Base-by-base conservation (phyloP, 2,113 vertebrate species). In the Nettapus auritus region DNA sequence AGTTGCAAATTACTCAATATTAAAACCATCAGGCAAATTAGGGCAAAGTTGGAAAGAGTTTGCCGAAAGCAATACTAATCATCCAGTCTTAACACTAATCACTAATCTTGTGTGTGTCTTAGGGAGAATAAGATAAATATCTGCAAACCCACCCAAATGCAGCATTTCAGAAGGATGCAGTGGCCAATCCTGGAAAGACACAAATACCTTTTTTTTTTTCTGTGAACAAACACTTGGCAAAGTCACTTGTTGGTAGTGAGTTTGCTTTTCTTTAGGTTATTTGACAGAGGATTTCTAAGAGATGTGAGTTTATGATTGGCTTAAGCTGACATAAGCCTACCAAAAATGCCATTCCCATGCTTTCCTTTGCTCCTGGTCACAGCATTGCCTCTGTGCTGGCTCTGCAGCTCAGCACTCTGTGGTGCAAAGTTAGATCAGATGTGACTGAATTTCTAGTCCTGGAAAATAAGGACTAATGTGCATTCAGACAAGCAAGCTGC, bases 1-100 rank as follows among this genome's bases (percentile, higher is more conserved):
- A 84, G 60, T 60, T 48, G 53, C 53, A 78, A 91, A 95, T 94
- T 86, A 68, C 52, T 95, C 60, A 40, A 18, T 64, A 73, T 75
- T 84, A 94, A 79, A 86, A 88, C 56, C 62, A 89, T 87, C 68
- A 82, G 36, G 57, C 68, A 90, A 95, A 60, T 92, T 83, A 83
- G 42, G 81, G 42, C 48, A 90, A 92, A 84, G 60, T 42, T 71
- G 82, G 64, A 90, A 90, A 92, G 93, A 73, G 57, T 66, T 81
- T 8, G 34, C 93, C 86, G 46, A 93, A 83, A 93, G 94, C 91
- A 77, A 80, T 33, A 91, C 16, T 56, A 56, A 91, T 67, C 63
- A 68, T 34, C 19, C 77, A 44, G 66, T 64, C 25, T 59, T 38
- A 87, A 56, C 57, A 87, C 36, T 69, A 53, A 76, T 88, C 60